phyloP scores from a whole-genome alignment of 2,888 invertebrate species.

The Tetramorium bicarinatum region DNA sequence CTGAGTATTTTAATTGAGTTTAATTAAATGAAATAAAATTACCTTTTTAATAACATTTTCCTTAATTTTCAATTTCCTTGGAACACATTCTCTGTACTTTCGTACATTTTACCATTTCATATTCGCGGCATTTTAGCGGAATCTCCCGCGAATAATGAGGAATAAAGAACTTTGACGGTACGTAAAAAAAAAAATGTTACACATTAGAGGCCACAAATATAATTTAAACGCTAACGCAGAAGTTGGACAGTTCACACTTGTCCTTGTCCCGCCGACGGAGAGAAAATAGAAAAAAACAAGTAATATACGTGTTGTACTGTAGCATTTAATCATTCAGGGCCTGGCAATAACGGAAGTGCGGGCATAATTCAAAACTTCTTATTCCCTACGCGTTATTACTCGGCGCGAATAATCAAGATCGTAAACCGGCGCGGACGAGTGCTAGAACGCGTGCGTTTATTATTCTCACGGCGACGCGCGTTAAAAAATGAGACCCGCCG shows the following conservation, averaged over 20 bases:
- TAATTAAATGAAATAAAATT: too few species aligned
- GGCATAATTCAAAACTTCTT: constrained; percentile 44
- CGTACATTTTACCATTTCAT: too few species aligned
- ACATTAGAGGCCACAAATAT: neutral
- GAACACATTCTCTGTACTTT: too few species aligned
- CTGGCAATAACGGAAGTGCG: constrained; percentile 37
- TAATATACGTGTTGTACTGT: neutral
- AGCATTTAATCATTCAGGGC: constrained; percentile 28
- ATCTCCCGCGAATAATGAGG: too few species aligned
- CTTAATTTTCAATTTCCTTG: too few species aligned
- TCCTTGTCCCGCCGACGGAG: neutral
- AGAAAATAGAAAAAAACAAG: neutral
- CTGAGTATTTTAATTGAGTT: too few species aligned
- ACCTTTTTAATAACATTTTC: too few species aligned
- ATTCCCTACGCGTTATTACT: constrained; percentile 38
- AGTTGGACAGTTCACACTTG: constrained; percentile 1
- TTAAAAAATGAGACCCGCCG: constrained; percentile 10
- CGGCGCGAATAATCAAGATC: constrained; percentile 46
- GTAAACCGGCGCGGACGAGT: constrained; percentile 13
- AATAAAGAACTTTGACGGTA: too few species aligned
- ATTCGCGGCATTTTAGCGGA: too few species aligned
- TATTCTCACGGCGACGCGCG: constrained; percentile 36
- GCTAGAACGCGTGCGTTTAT: constrained; percentile 20
- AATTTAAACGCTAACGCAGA: constrained; percentile 25
- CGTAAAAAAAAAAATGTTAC: neutral